These are phyloP conservation scores for Spicauda simplicius DNA, from an alignment of 2,888 invertebrate genomes.

Conservation along the genomic window DNA sequence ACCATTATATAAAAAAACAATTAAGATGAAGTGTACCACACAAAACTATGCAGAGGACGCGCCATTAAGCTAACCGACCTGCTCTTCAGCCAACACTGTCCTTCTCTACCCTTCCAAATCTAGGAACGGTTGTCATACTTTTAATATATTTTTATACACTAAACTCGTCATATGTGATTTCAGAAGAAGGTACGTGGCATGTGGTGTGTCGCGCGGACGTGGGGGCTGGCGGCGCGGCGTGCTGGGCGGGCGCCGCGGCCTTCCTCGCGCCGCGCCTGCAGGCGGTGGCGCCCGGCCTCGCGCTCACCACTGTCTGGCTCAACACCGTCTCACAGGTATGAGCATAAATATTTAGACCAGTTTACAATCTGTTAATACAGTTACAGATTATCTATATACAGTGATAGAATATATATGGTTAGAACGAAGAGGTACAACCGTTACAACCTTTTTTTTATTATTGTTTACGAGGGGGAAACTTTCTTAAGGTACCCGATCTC, in stretches of 20 bases:
- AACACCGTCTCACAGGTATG: constrained; percentile 66
- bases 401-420: too few relatives aligned
- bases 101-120: too few relatives aligned
- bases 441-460: too few relatives aligned
- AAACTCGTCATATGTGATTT: neutral
- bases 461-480: too few relatives aligned
- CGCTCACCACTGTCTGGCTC: constrained; percentile 64
- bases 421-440: too few relatives aligned
- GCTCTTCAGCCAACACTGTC: too few relatives aligned
- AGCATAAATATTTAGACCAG: neutral
- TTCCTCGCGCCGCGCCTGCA: constrained; percentile 62
- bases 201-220: constrained; percentile 56
- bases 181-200: constrained; percentile 48
- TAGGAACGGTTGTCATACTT: too few relatives aligned
- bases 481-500: too few relatives aligned
- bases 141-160: neutral
- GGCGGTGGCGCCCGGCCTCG: constrained; percentile 55
- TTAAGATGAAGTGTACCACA: too few relatives aligned
- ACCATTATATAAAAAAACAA: too few relatives aligned
- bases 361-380: neutral
- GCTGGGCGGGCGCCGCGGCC: constrained; percentile 49
- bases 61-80: too few relatives aligned
- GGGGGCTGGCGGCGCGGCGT: constrained; percentile 49
- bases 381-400: neutral
- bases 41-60: too few relatives aligned